Base-by-base conservation (phyloP, 2,888 invertebrate species). In the Nymphalis polychloros region DNA sequence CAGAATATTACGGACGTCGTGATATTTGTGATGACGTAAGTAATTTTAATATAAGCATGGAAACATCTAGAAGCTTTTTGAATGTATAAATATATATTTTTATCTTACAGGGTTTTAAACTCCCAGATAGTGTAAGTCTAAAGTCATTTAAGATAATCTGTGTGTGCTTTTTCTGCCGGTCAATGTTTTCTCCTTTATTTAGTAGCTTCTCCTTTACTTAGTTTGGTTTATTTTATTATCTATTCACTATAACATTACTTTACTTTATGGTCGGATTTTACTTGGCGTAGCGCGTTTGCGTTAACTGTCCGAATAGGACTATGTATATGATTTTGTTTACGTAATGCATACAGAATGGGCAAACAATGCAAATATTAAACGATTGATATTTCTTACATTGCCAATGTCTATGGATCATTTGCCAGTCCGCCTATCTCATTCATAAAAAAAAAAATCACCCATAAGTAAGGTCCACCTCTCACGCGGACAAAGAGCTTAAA, bases 51-150 rank as follows among this genome's bases (percentile, higher is more conserved):
- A 57, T 41, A 57, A 19, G 13, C 13, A n/a, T 19, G 19, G 10
- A 35, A 46, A 50, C 19, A 53, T 48, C n/a, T 55, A 46, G 8
- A 35, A 10, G 2, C 41, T 53, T 41, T 46, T 48, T 52, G 5
- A 13, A 62, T 49, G 57, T n/a, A 57, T 48, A 67, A 48, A 67
- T 55, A 55, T 41, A 47, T 60, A 59, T 62, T 67, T 65, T 65
- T 82, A 68, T 81, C 75, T 89, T 89, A 73, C 85, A 88, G 88
- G 83, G 70, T 69, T 74, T 77, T 73, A 64, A 69, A 75, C 79
- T 86, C 61, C 78, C 78, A 50, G 80, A 76, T 68, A 84, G 82
- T 81, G 88, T 89, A 86, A 87, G 88, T 89, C 84, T 81, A 69
- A 77, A 76, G 59, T 50, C 63, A 48, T 27, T 55, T 68, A 35